Conservation (phyloP, 2,113 vertebrate genomes). For the Actinemys pallida region DNA sequence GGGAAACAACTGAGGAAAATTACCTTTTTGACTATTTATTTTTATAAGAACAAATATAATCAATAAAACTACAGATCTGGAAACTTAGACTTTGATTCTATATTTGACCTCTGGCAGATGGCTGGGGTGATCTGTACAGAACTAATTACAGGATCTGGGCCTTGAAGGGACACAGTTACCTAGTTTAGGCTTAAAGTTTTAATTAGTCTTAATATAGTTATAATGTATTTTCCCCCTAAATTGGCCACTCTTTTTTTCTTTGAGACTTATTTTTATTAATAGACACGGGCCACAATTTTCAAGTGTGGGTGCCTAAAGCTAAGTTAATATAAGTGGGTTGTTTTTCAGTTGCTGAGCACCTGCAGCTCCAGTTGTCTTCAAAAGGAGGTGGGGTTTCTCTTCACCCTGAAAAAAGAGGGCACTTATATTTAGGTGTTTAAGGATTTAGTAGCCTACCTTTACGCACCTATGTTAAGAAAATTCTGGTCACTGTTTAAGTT, state of each 20-base stretch:
- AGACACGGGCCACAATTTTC: background rate
- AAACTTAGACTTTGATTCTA: background rate
- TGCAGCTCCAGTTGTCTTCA: background rate
- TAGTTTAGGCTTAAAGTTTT: background rate
- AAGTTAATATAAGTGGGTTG: background rate
- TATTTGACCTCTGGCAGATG: background rate
- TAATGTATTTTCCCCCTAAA: background rate
- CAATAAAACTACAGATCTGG: background rate
- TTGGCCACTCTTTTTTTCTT: background rate
- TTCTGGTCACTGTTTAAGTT: background rate
- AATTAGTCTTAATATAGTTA: background rate
- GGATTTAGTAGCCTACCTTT: background rate
- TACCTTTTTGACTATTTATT: background rate
- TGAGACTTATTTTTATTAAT: background rate
- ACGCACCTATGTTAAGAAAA: background rate
- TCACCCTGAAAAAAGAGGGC: background rate
- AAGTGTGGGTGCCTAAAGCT: background rate
- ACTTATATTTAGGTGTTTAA: background rate
- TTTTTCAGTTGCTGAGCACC: background rate
- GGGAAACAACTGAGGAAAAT: background rate
- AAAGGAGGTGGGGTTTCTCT: background rate
- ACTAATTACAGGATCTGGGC: background rate
- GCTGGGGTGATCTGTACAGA: background rate
- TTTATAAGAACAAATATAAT: constrained; percentile 43
- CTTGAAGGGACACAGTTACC: background rate